Percentiles rank a stretch among this genome's conserved stretches.
phyloP scores from a whole-genome alignment of 2,113 vertebrate genomes.

The Heterotilapia buettikoferi region DNA sequence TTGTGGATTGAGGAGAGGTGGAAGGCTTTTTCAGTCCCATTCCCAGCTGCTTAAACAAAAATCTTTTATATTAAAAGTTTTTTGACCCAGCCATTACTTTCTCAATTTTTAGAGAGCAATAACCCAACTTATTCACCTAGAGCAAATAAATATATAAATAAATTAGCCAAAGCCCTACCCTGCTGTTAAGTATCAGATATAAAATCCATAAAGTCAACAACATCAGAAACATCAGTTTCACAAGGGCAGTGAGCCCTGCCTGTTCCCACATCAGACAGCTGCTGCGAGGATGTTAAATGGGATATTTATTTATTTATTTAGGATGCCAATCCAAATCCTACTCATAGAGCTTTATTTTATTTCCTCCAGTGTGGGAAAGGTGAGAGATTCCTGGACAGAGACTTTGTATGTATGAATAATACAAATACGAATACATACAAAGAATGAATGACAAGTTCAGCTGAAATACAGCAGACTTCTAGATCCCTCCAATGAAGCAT shows the following conservation, averaged over 20 bases:
- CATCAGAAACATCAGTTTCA: not conserved
- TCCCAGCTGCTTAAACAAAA: not conserved
- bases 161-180: not conserved
- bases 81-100: not conserved
- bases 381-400: not conserved
- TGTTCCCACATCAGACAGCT: not conserved
- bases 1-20: not conserved
- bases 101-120: not conserved
- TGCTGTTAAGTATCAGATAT: not conserved
- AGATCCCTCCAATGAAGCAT: not conserved
- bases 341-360: not conserved
- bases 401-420: not conserved
- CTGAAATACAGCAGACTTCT: not conserved
- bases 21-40: not conserved
- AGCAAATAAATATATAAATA: not conserved
- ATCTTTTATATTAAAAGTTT: not conserved
- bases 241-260: not conserved
- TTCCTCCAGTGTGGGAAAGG: not conserved
- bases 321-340: not conserved
- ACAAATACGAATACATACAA: not conserved
- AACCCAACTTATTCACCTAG: fast-evolving
- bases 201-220: not conserved
- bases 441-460: not conserved
- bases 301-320: not conserved
- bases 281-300: not conserved